These are phyloP conservation scores for Pipistrellus nathusii DNA, from an alignment of 2,797 vertebrate genomes.

Conservation along the genomic window DNA sequence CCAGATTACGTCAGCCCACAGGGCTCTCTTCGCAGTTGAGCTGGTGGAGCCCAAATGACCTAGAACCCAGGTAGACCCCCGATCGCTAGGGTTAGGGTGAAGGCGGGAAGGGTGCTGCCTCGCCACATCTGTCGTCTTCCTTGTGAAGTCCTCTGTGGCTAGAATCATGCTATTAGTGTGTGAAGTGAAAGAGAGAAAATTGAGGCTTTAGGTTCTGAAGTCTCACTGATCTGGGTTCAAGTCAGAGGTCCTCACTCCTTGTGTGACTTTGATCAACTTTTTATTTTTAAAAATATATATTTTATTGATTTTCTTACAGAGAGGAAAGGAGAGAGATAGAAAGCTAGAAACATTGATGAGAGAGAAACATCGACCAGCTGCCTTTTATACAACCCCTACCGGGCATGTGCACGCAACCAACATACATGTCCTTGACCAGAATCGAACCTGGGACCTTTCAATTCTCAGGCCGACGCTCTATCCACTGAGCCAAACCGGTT, in stretches of 20 bases:
- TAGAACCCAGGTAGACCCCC: background rate
- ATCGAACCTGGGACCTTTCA: no score
- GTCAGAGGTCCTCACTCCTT: background rate
- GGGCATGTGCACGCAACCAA: no score
- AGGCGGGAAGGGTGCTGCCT: background rate
- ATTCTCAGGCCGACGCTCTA: no score
- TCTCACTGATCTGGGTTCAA: background rate
- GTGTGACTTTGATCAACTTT: background rate
- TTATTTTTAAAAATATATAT: background rate
- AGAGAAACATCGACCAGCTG: no score
- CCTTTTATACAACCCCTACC: no score
- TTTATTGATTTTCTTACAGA: no score
- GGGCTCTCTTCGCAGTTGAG: background rate
- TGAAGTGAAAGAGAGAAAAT: background rate
- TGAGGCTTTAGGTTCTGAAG: background rate
- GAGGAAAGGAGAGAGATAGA: no score
- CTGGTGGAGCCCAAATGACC: background rate
- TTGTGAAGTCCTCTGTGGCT: background rate
- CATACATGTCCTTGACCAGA: no score
- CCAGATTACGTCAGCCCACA: background rate
- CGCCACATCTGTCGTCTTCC: background rate
- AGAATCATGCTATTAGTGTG: background rate
- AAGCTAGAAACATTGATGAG: no score
- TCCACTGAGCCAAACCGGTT: no score
- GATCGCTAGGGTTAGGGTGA: background rate